Percentiles rank a stretch among this genome's conserved stretches.
phyloP scores from a whole-genome alignment of 2,888 invertebrate genomes.

The Sinotaia quadrata region DNA sequence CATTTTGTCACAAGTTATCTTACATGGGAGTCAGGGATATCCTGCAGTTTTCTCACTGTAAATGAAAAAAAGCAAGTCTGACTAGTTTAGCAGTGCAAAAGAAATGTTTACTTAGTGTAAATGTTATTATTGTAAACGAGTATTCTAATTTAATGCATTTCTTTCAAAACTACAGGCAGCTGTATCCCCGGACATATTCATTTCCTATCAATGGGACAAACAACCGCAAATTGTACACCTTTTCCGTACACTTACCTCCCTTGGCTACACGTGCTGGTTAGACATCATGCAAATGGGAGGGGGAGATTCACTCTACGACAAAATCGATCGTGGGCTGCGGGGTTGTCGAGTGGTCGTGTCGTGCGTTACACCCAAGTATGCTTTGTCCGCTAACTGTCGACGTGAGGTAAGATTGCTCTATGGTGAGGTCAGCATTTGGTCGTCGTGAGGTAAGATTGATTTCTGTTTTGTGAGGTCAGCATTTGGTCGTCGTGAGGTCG shows the following conservation, averaged over 20 bases:
- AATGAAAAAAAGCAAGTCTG: too few species aligned
- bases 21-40: too few species aligned
- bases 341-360: conserved; percentile 61
- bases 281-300: conserved; percentile 71
- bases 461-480: too few species aligned
- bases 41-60: too few species aligned
- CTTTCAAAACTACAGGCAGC: conserved; percentile 1
- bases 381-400: conserved; percentile 67
- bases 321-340: conserved; percentile 65
- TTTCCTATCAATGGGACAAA: conserved; percentile 70
- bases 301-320: conserved; percentile 69
- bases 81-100: too few species aligned
- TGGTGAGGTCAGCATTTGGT: not conserved
- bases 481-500: too few species aligned
- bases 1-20: too few species aligned
- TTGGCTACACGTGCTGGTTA: conserved; percentile 66
- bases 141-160: too few species aligned
- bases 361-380: conserved; percentile 67
- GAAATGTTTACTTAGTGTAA: too few species aligned
- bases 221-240: conserved; percentile 63
- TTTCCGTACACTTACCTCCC: conserved; percentile 52
- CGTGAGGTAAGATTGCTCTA: conserved; percentile 50
- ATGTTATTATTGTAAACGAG: too few species aligned
- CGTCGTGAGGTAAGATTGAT: too few species aligned
- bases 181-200: conserved; percentile 55